Conservation (phyloP, 2,797 vertebrate species). For the Syncerus caffer region DNA sequence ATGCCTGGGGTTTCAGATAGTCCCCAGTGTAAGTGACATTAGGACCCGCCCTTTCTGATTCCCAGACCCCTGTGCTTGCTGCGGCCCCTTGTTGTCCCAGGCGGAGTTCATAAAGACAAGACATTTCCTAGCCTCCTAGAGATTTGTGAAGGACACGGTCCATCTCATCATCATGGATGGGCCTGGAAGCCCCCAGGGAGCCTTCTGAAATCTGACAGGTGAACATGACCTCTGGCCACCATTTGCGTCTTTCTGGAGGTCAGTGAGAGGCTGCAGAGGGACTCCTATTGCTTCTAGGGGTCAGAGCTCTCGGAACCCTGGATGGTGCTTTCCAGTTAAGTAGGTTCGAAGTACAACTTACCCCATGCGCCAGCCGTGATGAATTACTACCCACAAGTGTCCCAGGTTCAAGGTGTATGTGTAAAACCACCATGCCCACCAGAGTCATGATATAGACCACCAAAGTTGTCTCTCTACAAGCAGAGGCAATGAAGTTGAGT, state of each 20-base stretch:
- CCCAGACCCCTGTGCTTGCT: not conserved
- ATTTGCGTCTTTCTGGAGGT: not conserved
- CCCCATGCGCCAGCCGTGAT: constrained; percentile 92
- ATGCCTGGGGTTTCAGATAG: not conserved
- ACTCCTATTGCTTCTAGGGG: not conserved
- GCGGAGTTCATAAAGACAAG: not conserved
- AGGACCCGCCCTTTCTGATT: not conserved
- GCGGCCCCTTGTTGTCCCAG: not conserved
- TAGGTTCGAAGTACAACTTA: constrained; percentile 78
- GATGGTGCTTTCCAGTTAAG: not conserved
- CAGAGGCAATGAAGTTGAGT: constrained; percentile 37
- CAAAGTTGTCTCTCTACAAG: constrained; percentile 91
- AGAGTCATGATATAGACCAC: constrained; percentile 90
- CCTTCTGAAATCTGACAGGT: not conserved
- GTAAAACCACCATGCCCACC: constrained; percentile 91
- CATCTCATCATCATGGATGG: not conserved
- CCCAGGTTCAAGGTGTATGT: constrained; percentile 89
- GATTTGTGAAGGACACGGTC: not conserved
- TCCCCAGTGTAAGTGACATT: not conserved
- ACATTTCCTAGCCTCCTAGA: not conserved
- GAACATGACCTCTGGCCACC: not conserved
- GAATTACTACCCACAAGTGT: constrained; percentile 93
- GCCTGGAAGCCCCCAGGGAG: not conserved
- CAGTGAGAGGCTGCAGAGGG: not conserved
- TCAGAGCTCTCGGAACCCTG: not conserved